phyloP scores from a whole-genome alignment of 2,113 vertebrate genomes.

The Dipodomys spectabilis region DNA sequence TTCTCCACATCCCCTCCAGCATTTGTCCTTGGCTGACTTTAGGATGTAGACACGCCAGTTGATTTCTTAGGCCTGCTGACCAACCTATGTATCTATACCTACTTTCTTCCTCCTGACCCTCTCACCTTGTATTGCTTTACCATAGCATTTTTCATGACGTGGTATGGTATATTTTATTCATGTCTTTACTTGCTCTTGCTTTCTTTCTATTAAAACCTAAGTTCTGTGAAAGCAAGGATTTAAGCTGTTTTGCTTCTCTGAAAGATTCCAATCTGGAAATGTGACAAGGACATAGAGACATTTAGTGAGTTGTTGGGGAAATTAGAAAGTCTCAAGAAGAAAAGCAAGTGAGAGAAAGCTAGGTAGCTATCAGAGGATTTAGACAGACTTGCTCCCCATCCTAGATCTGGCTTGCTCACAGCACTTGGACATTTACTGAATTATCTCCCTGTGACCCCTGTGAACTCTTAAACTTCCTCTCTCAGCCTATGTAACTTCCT shows the following conservation, averaged over 20 bases:
- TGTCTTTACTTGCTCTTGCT: background rate
- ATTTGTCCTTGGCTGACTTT: too few relatives aligned
- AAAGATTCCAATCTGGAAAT: background rate
- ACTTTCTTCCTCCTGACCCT: background rate
- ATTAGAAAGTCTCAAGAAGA: constrained; percentile 25
- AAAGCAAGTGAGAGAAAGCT: constrained; percentile 20
- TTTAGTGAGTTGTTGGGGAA: background rate
- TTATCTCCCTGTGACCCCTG: constrained; percentile 1
- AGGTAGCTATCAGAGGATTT: constrained; percentile 15
- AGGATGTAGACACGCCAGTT: background rate
- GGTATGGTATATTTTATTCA: background rate
- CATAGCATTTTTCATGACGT: background rate
- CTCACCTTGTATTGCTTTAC: background rate
- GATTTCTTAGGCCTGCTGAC: background rate
- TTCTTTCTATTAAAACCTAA: background rate
- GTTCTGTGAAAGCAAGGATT: background rate
- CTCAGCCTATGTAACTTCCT: constrained; percentile 15
- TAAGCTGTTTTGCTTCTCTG: background rate
- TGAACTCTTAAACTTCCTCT: constrained; percentile 29
- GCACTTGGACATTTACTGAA: constrained; percentile 44
- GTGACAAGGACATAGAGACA: background rate
- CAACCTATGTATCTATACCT: background rate
- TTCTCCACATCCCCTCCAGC: too few relatives aligned
- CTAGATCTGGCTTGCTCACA: background rate
- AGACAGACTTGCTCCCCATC: background rate